These are phyloP conservation scores for Caracal caracal DNA, from an alignment of 2,113 vertebrate genomes.

Conservation along the genomic window DNA sequence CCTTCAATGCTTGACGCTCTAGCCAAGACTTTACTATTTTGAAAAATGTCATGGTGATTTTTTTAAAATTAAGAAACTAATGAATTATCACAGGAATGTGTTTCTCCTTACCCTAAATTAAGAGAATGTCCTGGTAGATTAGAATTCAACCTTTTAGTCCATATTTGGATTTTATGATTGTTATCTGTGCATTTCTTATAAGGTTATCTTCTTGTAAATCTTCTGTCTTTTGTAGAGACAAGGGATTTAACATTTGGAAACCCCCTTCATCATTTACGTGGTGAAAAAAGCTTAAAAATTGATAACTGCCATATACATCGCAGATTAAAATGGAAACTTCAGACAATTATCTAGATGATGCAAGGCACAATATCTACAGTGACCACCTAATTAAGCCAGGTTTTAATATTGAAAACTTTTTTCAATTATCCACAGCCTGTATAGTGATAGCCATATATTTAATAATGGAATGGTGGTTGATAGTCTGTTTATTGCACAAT, in stretches of 20 bases:
- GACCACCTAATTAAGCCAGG: slow-evolving; percentile 22
- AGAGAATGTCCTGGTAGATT: slow-evolving; percentile 38
- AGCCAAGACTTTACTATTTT: slow-evolving; percentile 66
- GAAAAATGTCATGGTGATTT: slow-evolving; percentile 54
- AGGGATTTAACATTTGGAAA: slow-evolving; percentile 31
- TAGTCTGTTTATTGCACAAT: slow-evolving; percentile 23
- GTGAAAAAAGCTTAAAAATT: slow-evolving; percentile 57
- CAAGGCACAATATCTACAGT: slow-evolving; percentile 46
- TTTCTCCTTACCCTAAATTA: slow-evolving; percentile 33
- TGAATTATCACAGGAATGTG: slow-evolving; percentile 30
- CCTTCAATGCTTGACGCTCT: slow-evolving; percentile 50
- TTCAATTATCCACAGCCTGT: slow-evolving; percentile 58
- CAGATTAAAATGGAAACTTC: slow-evolving; percentile 58
- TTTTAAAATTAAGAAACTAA: slow-evolving; percentile 55
- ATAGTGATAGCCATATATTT: slow-evolving; percentile 74
- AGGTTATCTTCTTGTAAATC: slow-evolving; percentile 56
- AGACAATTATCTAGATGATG: slow-evolving; percentile 31
- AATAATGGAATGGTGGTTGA: slow-evolving; percentile 55
- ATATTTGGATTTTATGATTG: slow-evolving; percentile 62
- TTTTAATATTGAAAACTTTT: slow-evolving; percentile 76
- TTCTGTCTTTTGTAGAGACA: slow-evolving; percentile 69
- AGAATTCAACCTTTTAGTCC: slow-evolving; percentile 50
- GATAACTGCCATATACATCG: slow-evolving; percentile 65
- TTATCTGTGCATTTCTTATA: slow-evolving; percentile 48
- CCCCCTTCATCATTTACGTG: slow-evolving; percentile 4